Evolutionary conservation across 2,888 invertebrate genomes (phyloP).

Genomic region (Chromoteleia sp.): DNA sequence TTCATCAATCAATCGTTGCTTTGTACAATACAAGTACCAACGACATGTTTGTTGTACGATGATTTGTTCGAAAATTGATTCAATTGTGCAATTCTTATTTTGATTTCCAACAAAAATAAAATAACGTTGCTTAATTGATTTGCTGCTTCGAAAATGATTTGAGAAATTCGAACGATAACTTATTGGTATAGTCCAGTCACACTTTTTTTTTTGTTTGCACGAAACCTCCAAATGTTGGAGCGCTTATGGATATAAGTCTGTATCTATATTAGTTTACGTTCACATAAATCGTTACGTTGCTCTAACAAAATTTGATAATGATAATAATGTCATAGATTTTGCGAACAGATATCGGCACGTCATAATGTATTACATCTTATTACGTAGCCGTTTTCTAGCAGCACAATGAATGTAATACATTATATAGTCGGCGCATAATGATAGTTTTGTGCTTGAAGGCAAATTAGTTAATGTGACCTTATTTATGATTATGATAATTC

Average conservation of each 20-base stretch:
- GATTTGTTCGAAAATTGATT: neutral
- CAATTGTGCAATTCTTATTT: neutral
- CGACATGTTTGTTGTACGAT: neutral
- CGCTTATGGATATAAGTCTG: neutral
- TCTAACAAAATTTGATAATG: conserved; percentile 29
- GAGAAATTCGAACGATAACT: neutral
- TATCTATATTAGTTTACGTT: neutral
- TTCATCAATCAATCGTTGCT: neutral
- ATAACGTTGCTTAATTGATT: neutral
- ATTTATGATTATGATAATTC: conserved; percentile 33
- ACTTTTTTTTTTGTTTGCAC: neutral
- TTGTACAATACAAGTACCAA: neutral
- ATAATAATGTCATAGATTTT: conserved; percentile 19
- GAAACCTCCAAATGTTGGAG: neutral
- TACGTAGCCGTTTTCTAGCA: conserved; percentile 24
- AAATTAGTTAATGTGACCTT: conserved; percentile 27
- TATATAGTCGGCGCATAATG: conserved; percentile 24
- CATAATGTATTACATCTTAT: conserved; percentile 27
- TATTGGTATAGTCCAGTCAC: neutral
- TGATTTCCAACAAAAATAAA: neutral
- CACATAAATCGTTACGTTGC: conserved; percentile 16
- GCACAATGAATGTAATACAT: conserved; percentile 20
- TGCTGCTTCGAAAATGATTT: no score
- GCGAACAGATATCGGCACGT: conserved; percentile 19
- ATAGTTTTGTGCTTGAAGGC: conserved; percentile 31